These are phyloP conservation scores for Allolobophora icterica DNA, from an alignment of 2,888 invertebrate species.

Conservation along the genomic window DNA sequence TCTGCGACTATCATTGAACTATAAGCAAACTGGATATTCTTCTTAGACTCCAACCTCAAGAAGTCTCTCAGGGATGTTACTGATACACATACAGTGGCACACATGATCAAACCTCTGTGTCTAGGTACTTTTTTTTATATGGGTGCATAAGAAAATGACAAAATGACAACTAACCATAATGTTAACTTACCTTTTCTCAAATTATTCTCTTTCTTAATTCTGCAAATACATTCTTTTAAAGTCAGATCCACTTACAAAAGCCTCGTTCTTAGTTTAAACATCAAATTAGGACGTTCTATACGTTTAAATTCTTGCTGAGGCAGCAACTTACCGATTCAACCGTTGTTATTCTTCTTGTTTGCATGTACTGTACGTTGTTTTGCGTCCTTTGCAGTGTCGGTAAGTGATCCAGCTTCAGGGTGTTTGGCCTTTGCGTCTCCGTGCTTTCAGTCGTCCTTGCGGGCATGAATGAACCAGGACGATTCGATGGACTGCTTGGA, in stretches of 20 bases:
- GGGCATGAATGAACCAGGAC: conserved; percentile 39
- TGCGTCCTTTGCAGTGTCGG: neutral
- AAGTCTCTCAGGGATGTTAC: too few relatives aligned
- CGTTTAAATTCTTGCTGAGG: neutral
- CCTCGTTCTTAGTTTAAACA: neutral
- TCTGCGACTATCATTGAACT: too few relatives aligned
- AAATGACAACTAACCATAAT: neutral
- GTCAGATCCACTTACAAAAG: neutral
- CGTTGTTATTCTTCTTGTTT: neutral
- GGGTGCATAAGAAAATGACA: neutral
- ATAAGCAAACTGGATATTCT: too few relatives aligned
- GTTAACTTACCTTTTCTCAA: neutral
- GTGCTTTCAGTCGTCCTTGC: neutral
- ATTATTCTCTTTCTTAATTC: neutral
- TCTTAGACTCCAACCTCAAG: too few relatives aligned
- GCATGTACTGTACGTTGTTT: conserved; percentile 18
- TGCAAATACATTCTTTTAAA: neutral
- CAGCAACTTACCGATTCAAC: conserved; percentile 14
- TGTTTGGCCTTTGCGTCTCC: neutral
- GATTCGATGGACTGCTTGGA: conserved; percentile 61
- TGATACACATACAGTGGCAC: too few relatives aligned
- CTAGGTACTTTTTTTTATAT: neutral
- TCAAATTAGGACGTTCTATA: neutral
- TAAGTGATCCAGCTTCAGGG: conserved; percentile 8
- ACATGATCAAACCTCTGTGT: neutral